Evolutionary conservation across 35 echinoderm and acorn worm genomes (phyloP).

Genomic region (Strongylocentrotus purpuratus): DNA sequence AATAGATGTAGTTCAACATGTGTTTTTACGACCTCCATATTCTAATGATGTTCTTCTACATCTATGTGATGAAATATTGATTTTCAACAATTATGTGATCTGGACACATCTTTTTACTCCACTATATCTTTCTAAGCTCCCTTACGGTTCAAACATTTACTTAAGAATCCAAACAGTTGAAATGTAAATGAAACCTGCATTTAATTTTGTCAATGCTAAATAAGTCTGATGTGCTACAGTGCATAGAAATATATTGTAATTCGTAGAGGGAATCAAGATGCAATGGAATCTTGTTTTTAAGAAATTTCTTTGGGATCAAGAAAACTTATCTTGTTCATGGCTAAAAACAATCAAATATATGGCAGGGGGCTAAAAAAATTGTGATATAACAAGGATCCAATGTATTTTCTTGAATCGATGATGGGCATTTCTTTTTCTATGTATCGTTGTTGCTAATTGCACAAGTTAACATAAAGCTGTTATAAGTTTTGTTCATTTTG

Average conservation of each 20-base stretch:
- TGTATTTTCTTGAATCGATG: neutral
- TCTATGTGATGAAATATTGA: no score
- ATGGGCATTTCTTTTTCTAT: neutral
- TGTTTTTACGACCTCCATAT: no score
- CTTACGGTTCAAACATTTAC: no score
- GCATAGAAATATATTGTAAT: no score
- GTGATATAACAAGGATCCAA: neutral
- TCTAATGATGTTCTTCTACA: no score
- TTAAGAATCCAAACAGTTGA: no score
- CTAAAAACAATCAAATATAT: neutral
- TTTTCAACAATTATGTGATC: neutral
- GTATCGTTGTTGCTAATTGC: neutral
- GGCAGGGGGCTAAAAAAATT: neutral
- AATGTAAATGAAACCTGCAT: no score
- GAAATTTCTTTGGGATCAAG: neutral
- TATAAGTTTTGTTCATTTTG: neutral
- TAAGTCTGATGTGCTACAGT: neutral
- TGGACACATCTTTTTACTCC: neutral
- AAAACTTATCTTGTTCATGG: neutral
- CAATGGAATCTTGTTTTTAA: neutral
- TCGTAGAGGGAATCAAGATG: neutral
- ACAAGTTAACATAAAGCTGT: neutral
- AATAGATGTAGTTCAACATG: no score
- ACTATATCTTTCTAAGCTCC: neutral
- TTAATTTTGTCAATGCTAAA: neutral